Conservation (phyloP, 2,113 vertebrate species). For the Heteronetta atricapilla region DNA sequence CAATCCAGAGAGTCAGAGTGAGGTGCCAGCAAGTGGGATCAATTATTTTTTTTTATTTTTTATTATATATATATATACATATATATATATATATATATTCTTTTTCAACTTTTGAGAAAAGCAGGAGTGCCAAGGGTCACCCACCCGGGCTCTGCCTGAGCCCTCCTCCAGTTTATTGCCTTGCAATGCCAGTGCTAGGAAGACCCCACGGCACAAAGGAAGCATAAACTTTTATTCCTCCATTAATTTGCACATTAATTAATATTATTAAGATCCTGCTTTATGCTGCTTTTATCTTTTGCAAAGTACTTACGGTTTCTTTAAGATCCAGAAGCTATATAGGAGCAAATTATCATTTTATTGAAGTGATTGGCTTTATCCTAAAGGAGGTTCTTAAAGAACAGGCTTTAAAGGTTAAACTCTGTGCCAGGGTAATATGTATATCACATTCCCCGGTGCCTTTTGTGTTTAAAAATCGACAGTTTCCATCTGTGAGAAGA, state of each 20-base stretch:
- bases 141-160: neutral
- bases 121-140: neutral
- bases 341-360: conserved; percentile 14
- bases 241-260: neutral
- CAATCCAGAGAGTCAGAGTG: neutral
- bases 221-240: neutral
- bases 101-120: neutral
- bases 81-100: neutral
- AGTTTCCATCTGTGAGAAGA: conserved; percentile 41
- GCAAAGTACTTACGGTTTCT: neutral
- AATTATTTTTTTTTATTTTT: neutral
- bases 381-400: neutral
- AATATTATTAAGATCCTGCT: neutral
- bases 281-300: neutral
- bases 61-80: neutral
- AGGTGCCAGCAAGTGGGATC: neutral
- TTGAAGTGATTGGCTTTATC: conserved; percentile 6
- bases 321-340: neutral
- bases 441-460: conserved; percentile 29
- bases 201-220: neutral
- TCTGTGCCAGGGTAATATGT: conserved; percentile 31
- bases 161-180: neutral
- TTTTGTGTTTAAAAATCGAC: conserved; percentile 50
- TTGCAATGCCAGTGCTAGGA: neutral
- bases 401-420: conserved; percentile 37